Evolutionary conservation across 2,113 vertebrate genomes (phyloP).

Genomic region (Astatotilapia flaviijosephi): DNA sequence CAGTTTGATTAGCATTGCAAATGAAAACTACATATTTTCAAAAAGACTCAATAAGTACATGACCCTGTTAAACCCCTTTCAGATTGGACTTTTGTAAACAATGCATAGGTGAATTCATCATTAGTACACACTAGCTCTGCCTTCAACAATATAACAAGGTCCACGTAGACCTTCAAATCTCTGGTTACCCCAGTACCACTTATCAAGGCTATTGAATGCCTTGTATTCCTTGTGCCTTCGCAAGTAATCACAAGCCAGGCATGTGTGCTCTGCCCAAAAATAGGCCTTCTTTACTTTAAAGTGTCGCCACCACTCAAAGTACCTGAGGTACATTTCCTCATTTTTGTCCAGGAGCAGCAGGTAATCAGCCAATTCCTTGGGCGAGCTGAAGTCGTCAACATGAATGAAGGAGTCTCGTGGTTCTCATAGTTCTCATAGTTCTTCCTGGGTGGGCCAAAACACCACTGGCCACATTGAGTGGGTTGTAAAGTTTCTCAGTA

Average conservation of each 20-base stretch:
- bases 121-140: constrained; percentile 46
- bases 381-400: constrained; percentile 89
- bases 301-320: constrained; percentile 95
- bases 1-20: constrained; percentile 2
- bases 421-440: constrained; percentile 98
- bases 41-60: constrained; percentile 57
- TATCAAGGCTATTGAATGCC: constrained; percentile 88
- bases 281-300: constrained; percentile 89
- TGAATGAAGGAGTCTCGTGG: constrained; percentile 75
- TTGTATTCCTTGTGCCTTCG: constrained; percentile 92
- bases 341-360: constrained; percentile 93
- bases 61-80: constrained; percentile 47
- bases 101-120: constrained; percentile 65
- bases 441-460: constrained; percentile 84
- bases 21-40: constrained; percentile 24
- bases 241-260: constrained; percentile 90
- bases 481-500: constrained; percentile 96
- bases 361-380: constrained; percentile 90
- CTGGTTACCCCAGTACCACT: constrained; percentile 92
- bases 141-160: background rate
- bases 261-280: constrained; percentile 97
- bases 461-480: constrained; percentile 91
- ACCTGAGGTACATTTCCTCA: constrained; percentile 87
- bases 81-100: constrained; percentile 59
- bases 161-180: background rate